Evolutionary conservation across 2,888 invertebrate species (phyloP), one percentile per base, ranked within the genome.

Genomic region (Liopterus haemorrhoidalis): DNA sequence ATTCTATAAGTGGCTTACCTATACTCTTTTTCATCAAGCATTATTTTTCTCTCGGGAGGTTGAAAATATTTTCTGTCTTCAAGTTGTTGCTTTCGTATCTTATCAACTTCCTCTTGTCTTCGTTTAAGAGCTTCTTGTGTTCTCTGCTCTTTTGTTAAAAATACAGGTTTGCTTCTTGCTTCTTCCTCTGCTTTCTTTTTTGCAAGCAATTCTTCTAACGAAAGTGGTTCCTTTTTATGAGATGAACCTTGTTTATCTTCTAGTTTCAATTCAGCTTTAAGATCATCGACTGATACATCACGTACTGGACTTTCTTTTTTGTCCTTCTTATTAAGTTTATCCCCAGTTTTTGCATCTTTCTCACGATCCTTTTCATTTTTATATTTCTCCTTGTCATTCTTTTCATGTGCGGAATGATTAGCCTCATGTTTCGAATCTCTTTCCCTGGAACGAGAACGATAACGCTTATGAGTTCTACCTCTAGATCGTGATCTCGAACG

Each of bases 161-260:
- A 99, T 20, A 94, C 92, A 0, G 99, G 99, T 67, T 96, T 97
- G 57, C 93, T 90, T 39, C 89, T 78, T 1, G 90, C 93, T 59
- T 87, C 89, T 65, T 96, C 94, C 63, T 95, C 95, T 1, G 91
- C 91, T 62, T 97, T 95, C 64, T 95, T 95, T 68, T 94, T 95
- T 0, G 91, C 86, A 35, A 99, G 70, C 27, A 99, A 67, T 65
- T 99, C 96, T 65, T 99, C 99, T 43, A 99, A 70, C 4, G 97
- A 97, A 11, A 97, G 70, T 0, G 99, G 99, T 62, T 96, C 95
- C 37, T 76, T 79, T 57, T 82, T 82, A 0, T 53, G 31, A 19
- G 57, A 43, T 14, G 44, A 25, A 19, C 58, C 54, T 0, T 30
- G 0, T 19, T 60, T 57, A 14, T 55, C 56, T 5, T 65, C 63